These are phyloP conservation scores for Lagodon rhomboides DNA, from an alignment of 2,797 vertebrate genomes.

Conservation along the genomic window DNA sequence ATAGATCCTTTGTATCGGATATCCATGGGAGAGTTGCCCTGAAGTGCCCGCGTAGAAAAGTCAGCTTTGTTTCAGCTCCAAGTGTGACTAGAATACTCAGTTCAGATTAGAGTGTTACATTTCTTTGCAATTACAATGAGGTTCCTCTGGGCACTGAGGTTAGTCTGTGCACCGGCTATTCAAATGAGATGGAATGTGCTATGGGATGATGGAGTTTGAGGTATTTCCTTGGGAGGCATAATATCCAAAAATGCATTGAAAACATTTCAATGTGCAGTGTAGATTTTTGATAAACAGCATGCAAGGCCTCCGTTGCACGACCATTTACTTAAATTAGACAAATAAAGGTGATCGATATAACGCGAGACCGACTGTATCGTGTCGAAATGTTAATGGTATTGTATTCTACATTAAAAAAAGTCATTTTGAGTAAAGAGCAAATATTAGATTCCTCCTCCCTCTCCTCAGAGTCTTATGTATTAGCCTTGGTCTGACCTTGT, in stretches of 20 bases:
- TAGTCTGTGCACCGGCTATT: constrained; percentile 65
- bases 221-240: constrained; percentile 69
- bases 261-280: constrained; percentile 23
- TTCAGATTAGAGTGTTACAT: constrained; percentile 71
- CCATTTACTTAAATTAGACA: constrained; percentile 7
- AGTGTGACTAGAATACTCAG: constrained; percentile 73
- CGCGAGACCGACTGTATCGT: constrained; percentile 30
- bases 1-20: constrained; percentile 17
- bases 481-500: constrained; percentile 86
- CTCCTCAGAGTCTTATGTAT: constrained; percentile 69
- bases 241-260: constrained; percentile 50
- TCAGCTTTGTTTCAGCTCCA: constrained; percentile 56
- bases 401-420: constrained; percentile 41
- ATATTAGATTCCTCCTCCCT: constrained; percentile 52
- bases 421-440: constrained; percentile 47
- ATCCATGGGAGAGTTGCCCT: constrained; percentile 46
- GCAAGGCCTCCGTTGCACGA: constrained; percentile 24
- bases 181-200: constrained; percentile 71
- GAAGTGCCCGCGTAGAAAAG: constrained; percentile 28
- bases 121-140: constrained; percentile 77
- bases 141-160: constrained; percentile 76
- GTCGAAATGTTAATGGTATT: constrained; percentile 14
- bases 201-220: constrained; percentile 67
- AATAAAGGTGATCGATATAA: constrained; percentile 31
- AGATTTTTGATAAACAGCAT: constrained; percentile 22